Evolutionary conservation across 1,140 invertebrate genomes (phyloP).

Genomic region (Conopomorpha cramerella): DNA sequence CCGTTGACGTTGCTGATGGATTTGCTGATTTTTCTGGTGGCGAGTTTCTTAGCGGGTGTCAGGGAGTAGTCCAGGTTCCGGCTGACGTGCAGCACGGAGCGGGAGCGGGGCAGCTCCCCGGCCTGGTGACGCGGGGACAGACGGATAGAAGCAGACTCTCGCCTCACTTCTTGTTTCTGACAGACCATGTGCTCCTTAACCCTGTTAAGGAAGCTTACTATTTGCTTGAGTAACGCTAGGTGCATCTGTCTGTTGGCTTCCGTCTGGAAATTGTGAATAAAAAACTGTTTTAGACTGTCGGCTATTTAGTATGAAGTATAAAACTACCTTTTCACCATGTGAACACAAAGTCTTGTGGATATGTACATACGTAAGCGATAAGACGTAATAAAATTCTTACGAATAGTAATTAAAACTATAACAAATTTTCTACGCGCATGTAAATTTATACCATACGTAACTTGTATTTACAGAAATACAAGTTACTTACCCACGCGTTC

Average conservation of each 20-base stretch:
- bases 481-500: no score
- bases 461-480: no score
- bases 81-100: conserved; percentile 36
- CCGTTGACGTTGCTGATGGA: conserved; percentile 49
- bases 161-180: conserved; percentile 25
- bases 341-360: no score
- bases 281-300: no score
- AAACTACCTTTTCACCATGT: no score
- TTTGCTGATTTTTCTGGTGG: conserved; percentile 44
- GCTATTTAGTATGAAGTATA: no score
- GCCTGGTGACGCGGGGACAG: conserved; percentile 18
- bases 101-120: conserved; percentile 59
- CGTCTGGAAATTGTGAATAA: conserved; percentile 65
- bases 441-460: no score
- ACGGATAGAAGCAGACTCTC: no score
- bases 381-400: no score
- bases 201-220: conserved; percentile 74
- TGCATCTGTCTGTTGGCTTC: conserved; percentile 80
- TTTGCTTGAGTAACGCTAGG: conserved; percentile 77
- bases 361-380: no score
- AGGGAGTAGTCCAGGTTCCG: conserved; percentile 34
- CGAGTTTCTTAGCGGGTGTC: conserved; percentile 30
- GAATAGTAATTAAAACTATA: no score
- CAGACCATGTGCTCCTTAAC: conserved; percentile 67
- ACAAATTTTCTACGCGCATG: no score